Percentiles rank a stretch among this genome's conserved stretches.
These are phyloP conservation scores for Nanorana parkeri DNA, from an alignment of 2,113 vertebrate genomes.

Conservation along the genomic window DNA sequence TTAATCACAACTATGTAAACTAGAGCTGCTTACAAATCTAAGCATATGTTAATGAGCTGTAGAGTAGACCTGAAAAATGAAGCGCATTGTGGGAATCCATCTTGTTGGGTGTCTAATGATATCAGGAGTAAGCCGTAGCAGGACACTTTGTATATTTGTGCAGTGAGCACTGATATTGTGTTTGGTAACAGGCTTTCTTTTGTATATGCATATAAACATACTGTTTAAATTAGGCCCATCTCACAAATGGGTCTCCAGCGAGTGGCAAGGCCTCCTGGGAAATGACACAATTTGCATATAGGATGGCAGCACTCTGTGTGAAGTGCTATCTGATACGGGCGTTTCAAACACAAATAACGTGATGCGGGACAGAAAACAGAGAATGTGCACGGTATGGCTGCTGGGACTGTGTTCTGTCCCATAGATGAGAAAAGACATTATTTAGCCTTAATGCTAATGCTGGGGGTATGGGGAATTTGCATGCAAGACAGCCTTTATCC, in stretches of 20 bases:
- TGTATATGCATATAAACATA: constrained; percentile 44
- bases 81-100: constrained; percentile 35
- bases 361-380: constrained; percentile 38
- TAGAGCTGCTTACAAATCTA: neutral
- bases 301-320: constrained; percentile 29
- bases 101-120: constrained; percentile 16
- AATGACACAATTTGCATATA: constrained; percentile 43
- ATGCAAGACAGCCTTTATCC: constrained; percentile 24
- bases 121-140: constrained; percentile 7
- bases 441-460: constrained; percentile 34
- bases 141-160: constrained; percentile 48
- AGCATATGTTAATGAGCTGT: constrained; percentile 19
- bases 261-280: constrained; percentile 33
- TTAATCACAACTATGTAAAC: neutral
- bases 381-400: neutral
- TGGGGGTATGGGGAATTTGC: neutral
- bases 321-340: constrained; percentile 43
- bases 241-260: constrained; percentile 40
- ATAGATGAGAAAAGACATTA: constrained; percentile 27
- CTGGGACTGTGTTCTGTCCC: constrained; percentile 22
- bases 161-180: constrained; percentile 10
- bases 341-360: constrained; percentile 36
- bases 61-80: constrained; percentile 18
- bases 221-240: constrained; percentile 43
- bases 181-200: constrained; percentile 39